phyloP scores from a whole-genome alignment of 2,888 invertebrate genomes.

The Coremacera marginata region DNA sequence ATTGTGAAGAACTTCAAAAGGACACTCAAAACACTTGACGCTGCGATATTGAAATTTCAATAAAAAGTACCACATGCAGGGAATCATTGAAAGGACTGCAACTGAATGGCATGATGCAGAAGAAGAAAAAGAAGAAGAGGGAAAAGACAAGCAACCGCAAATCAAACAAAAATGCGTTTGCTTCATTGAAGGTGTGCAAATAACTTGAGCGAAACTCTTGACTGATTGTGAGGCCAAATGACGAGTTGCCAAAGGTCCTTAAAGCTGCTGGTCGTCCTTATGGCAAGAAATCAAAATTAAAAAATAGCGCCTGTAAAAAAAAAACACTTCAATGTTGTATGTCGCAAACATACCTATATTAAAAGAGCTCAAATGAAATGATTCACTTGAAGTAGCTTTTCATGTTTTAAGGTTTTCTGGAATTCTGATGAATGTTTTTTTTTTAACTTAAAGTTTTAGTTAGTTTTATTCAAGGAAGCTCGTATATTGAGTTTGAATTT shows the following conservation, averaged over 20 bases:
- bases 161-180: neutral
- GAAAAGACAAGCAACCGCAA: constrained; percentile 8
- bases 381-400: too few species aligned
- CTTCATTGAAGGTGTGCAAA: constrained; percentile 10
- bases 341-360: neutral
- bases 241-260: constrained; percentile 13
- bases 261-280: constrained; percentile 34
- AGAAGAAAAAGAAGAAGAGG: neutral
- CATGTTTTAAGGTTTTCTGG: too few species aligned
- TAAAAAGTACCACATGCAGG: constrained; percentile 34
- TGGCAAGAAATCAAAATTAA: constrained; percentile 23
- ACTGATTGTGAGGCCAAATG: neutral
- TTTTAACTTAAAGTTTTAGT: too few species aligned
- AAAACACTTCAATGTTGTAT: too few species aligned
- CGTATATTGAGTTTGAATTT: too few species aligned
- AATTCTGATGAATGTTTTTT: too few species aligned
- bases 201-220: constrained; percentile 16
- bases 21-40: constrained; percentile 37
- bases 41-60: constrained; percentile 35
- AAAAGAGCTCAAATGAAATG: too few species aligned
- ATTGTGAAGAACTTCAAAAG: constrained; percentile 19
- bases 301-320: neutral
- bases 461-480: too few species aligned
- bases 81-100: neutral
- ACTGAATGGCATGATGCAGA: neutral